Percentiles rank a stretch among this genome's conserved stretches.
These are phyloP conservation scores for Plemyria rubiginata DNA, from an alignment of 2,888 invertebrate species.

Conservation along the genomic window DNA sequence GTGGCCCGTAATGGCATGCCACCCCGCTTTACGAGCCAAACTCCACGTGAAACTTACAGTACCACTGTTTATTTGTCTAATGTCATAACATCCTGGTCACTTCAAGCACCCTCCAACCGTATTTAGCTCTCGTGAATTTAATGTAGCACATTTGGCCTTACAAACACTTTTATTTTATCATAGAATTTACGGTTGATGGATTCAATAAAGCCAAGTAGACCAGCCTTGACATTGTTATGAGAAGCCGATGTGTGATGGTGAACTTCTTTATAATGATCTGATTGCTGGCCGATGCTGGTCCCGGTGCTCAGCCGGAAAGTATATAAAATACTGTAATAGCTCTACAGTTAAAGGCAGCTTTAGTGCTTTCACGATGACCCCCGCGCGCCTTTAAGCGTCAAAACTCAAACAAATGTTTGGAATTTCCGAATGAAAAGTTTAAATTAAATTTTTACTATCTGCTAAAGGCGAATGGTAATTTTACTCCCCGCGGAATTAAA, in stretches of 20 bases:
- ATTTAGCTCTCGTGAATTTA: neutral
- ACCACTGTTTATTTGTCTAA: conserved; percentile 46
- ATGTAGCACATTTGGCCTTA: neutral
- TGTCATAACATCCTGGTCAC: conserved; percentile 52
- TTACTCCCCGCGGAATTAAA: conserved; percentile 29
- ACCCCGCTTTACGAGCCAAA: conserved; percentile 42
- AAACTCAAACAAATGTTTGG: conserved; percentile 28
- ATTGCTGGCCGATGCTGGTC: too few species aligned
- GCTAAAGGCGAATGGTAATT: conserved; percentile 31
- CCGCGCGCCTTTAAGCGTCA: conserved; percentile 18
- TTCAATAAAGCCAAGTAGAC: neutral
- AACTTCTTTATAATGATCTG: too few species aligned
- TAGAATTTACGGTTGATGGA: neutral
- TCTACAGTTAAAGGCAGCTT: conserved; percentile 1
- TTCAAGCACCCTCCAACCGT: conserved; percentile 10
- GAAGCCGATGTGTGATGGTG: too few species aligned
- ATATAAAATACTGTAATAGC: neutral
- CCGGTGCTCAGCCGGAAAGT: neutral
- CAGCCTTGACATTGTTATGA: too few species aligned
- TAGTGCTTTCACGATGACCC: conserved; percentile 33
- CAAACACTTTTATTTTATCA: neutral
- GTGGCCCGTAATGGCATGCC: conserved; percentile 36
- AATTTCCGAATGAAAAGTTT: conserved; percentile 33
- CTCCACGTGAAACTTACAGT: conserved; percentile 40
- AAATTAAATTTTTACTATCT: conserved; percentile 35